Evolutionary conservation across 2,888 invertebrate genomes (phyloP).

Genomic region (Eledona agricola): DNA sequence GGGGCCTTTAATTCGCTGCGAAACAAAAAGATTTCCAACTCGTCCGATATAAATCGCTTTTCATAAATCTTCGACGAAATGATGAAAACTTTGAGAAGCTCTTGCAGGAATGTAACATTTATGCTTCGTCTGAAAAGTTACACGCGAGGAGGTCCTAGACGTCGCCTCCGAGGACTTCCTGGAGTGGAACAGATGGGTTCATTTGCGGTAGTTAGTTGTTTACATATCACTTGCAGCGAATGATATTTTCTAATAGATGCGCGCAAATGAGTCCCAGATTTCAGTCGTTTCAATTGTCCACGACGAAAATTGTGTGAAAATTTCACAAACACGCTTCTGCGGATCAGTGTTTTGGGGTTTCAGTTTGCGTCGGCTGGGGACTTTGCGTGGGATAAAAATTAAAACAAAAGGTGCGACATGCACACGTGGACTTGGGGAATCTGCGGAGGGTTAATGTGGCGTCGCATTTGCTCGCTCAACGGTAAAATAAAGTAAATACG

Average conservation of each 20-base stretch:
- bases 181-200: neutral
- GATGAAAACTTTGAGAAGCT: conserved; percentile 3
- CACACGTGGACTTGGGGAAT: conserved; percentile 3
- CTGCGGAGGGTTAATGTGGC: conserved; percentile 25
- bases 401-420: conserved; percentile 18
- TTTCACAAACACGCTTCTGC: no score
- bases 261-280: no score
- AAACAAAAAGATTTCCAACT: conserved; percentile 1
- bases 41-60: conserved; percentile 5
- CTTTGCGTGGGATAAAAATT: no score
- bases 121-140: conserved; percentile 2
- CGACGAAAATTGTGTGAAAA: no score
- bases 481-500: conserved; percentile 55
- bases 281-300: no score
- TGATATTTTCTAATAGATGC: no score
- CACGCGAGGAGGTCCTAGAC: neutral
- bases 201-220: no score
- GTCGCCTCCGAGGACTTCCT: neutral
- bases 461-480: conserved; percentile 43
- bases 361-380: conserved; percentile 3
- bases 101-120: no score
- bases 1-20: neutral
- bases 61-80: conserved; percentile 3
- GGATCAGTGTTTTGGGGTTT: conserved; percentile 10
- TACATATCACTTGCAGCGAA: no score